Evolutionary conservation across 2,888 invertebrate genomes (phyloP), one percentile per base, ranked within the genome.

Genomic region (Drosophila mimetica): DNA sequence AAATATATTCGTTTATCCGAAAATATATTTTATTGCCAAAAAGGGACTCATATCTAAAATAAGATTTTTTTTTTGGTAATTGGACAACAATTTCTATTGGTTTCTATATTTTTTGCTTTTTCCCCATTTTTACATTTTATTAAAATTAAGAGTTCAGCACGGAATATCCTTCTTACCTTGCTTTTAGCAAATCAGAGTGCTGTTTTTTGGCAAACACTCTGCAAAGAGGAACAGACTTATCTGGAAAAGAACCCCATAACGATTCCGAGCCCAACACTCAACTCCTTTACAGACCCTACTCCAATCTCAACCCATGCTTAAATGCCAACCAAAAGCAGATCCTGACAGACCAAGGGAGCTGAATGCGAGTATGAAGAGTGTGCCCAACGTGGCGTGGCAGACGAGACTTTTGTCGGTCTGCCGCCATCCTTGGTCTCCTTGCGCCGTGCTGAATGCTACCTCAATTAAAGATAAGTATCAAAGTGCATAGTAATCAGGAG

Each of bases 381-480:
- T 57, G 47, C 67, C 41, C 55, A 46, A 2, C 64, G 54, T 66
- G 25, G 64, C 64, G 54, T 65, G 54, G 46, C 66, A 69, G 70
- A 69, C 51, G 51, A 41, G 51, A 42, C 66, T 64, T 63, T 64
- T 65, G 64, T 65, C 34, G 46, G 32, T 22, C 52, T 14, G 20
- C 18, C 54, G 4, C 9, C 18, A 18, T 16, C 64, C 76, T 76
- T 52, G 63, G 70, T 65, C 54, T 64, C 69, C 53, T 61, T 52
- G 69, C 41, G 41, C 51, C 58, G 58, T 58, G 64, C 47, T 76
- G 77, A 86, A 79, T 75, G 79, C 66, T 84, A 74, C 87, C 85
- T 78, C 84, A 87, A 86, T 84, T 84, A 84, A 79, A 85, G 87
- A 86, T 84, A 87, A 87, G 82, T 78, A 84, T 84, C 87, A 84